Base-by-base conservation (phyloP, 2,888 invertebrate species). In the Acanthosepion esculentum region DNA sequence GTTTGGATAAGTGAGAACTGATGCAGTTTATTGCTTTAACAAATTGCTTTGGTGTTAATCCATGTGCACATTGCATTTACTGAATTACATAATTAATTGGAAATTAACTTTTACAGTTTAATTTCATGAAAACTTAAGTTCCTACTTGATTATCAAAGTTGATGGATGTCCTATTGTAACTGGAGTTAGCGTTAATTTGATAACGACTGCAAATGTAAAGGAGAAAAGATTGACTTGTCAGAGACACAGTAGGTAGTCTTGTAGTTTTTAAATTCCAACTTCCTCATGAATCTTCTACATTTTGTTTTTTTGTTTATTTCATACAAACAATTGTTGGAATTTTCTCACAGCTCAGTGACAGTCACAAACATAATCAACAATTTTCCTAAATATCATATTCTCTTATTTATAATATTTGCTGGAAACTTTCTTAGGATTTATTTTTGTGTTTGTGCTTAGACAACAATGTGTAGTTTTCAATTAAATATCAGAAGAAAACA, bases 91-190 rank as follows among this genome's bases (percentile, higher is more conserved):
- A 78, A 78, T 78, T 78, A n/a, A 78, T 33, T 78, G 10, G 78
- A 78, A 78, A 78, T 78, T 78, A 78, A 78, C 78, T 78, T 78
- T 78, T 78, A 78, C n/a, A 33, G 78, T 78, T 78, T 78, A 33
- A 78, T 78, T 78, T 33, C n/a, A n/a, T n/a, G 78, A 33, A 15
- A 78, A 78, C 78, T 78, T 18, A 7, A n/a, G 15, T 33, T 78
- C n/a, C 78, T 78, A n/a, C 18, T 78, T 78, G 33, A n/a, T 33
- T 18, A 78, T 12, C n/a, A 78, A 78, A 78, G 78, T 33, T n/a
- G 78, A 78, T 15, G 33, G 78, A 78, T 15, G 33, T n/a, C 33
- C n/a, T 78, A 33, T 78, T 78, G n/a, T 18, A n/a, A 15, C 18
- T 59, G 23, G 33, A 78, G 15, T 12, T 12, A 3, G 20, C 15